These are phyloP conservation scores for Capreolus pygargus DNA, from an alignment of 2,113 vertebrate species.

Conservation along the genomic window DNA sequence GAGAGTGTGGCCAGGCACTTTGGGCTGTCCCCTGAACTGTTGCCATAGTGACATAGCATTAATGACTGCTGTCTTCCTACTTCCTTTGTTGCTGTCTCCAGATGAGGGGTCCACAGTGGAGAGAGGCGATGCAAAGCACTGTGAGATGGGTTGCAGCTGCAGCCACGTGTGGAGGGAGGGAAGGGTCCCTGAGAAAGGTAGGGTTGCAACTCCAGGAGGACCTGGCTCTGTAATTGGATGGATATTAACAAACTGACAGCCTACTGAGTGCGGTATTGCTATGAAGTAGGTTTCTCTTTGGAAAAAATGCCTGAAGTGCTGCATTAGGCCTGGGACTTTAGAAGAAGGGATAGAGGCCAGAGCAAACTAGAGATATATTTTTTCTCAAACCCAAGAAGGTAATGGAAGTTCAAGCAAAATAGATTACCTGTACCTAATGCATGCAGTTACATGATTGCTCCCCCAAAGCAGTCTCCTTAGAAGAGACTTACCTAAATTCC, in stretches of 20 bases:
- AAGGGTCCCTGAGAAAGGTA: background rate
- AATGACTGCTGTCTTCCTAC: background rate
- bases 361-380: background rate
- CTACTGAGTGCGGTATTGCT: background rate
- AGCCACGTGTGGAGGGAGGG: background rate
- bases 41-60: fast-evolving
- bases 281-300: background rate
- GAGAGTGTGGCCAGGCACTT: too few relatives aligned
- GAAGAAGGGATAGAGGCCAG: background rate
- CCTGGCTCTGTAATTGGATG: background rate
- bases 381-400: background rate
- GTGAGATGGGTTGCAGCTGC: too few relatives aligned
- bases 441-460: background rate
- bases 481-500: background rate
- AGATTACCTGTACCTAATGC: background rate
- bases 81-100: background rate
- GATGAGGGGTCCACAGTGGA: background rate
- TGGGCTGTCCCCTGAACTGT: background rate
- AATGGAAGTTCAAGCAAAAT: background rate
- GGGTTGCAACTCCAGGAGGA: background rate
- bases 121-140: background rate
- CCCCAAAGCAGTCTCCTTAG: background rate
- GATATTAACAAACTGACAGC: background rate
- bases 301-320: background rate
- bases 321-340: background rate